These are phyloP conservation scores for Cairina moschata DNA, from an alignment of 2,113 vertebrate species.

Conservation along the genomic window DNA sequence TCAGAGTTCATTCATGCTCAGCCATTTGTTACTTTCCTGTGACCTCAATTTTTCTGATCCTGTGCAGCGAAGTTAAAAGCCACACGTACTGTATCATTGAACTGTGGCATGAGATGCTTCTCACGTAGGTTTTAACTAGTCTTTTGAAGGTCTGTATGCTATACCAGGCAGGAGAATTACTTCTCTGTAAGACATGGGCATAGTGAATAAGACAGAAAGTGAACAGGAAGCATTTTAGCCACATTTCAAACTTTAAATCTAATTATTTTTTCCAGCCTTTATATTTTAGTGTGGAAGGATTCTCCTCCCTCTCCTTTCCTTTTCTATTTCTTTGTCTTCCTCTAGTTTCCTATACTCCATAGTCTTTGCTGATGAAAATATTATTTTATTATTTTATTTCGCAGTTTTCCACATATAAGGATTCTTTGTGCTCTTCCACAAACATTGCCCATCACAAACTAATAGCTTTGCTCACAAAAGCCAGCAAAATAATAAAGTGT, in stretches of 20 bases:
- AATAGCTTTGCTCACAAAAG: background rate
- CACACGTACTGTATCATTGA: background rate
- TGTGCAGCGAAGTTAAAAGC: background rate
- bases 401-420: background rate
- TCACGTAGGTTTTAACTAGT: background rate
- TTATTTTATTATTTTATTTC: background rate
- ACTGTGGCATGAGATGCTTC: background rate
- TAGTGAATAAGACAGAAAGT: accelerated
- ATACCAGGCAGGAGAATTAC: background rate
- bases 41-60: background rate
- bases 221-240: background rate
- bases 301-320: background rate
- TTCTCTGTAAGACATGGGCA: background rate
- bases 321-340: background rate
- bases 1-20: background rate
- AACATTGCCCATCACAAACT: background rate
- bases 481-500: background rate
- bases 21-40: background rate
- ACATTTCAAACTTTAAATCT: background rate
- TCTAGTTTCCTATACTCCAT: background rate
- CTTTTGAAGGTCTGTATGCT: background rate
- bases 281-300: background rate
- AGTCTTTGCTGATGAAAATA: background rate
- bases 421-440: background rate
- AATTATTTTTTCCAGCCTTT: background rate